These are phyloP conservation scores for Hirundichthys speculiger DNA, from an alignment of 2,113 vertebrate genomes.

Conservation along the genomic window DNA sequence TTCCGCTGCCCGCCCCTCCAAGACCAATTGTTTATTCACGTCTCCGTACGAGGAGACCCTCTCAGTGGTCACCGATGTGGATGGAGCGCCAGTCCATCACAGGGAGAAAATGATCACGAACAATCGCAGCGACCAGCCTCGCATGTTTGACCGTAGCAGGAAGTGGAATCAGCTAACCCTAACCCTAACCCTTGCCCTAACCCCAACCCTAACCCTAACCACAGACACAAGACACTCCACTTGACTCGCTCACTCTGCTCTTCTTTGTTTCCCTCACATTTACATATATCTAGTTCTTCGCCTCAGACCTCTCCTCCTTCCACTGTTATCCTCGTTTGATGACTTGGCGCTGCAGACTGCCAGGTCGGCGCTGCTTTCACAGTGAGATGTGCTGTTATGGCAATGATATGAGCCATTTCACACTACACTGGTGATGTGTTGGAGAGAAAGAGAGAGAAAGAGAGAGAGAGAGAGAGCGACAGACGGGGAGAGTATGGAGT, in stretches of 20 bases:
- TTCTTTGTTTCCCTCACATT: background rate
- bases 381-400: constrained; percentile 60
- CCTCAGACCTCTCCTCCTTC: constrained; percentile 1
- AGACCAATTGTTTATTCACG: background rate
- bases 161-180: too few species aligned
- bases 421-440: constrained; percentile 58
- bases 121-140: too few species aligned
- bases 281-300: background rate
- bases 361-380: constrained; percentile 44
- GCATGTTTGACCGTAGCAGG: too few species aligned
- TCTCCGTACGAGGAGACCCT: background rate
- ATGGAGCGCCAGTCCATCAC: too few species aligned
- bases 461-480: constrained; percentile 35
- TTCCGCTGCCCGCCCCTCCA: background rate
- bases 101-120: too few species aligned
- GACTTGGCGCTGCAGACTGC: constrained; percentile 41
- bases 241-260: too few species aligned
- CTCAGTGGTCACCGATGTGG: too few species aligned
- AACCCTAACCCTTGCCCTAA: too few species aligned
- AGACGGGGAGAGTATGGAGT: constrained; percentile 15
- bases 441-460: constrained; percentile 31
- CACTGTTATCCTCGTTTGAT: constrained; percentile 38
- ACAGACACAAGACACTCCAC: too few species aligned
- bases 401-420: constrained; percentile 69
- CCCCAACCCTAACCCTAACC: too few species aligned